phyloP scores from a whole-genome alignment of 2,888 invertebrate genomes.

The Acrobasis consociella region DNA sequence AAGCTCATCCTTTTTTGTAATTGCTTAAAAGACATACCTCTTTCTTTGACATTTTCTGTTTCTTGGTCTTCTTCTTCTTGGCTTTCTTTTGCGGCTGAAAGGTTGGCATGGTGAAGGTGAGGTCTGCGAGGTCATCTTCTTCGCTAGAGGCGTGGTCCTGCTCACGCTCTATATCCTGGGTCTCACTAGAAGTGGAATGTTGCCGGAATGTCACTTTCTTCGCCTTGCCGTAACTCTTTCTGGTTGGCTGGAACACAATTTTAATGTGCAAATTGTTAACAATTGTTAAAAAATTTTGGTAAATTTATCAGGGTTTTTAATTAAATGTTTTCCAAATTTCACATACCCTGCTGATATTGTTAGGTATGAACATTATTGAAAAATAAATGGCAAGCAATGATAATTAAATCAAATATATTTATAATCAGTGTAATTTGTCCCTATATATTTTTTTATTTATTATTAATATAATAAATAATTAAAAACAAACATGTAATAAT shows the following conservation, averaged over 20 bases:
- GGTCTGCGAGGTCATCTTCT: constrained; percentile 61
- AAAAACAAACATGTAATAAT: no score
- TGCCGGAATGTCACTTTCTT: constrained; percentile 67
- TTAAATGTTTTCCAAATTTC: no score
- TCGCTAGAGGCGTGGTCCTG: constrained; percentile 45
- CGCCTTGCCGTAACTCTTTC: constrained; percentile 71
- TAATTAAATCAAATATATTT: no score
- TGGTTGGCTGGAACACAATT: constrained; percentile 53
- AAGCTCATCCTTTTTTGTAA: background rate
- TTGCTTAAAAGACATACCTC: constrained; percentile 53
- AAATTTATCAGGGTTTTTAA: background rate
- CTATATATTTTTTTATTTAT: no score
- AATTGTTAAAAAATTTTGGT: background rate
- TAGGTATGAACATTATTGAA: no score
- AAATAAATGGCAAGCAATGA: no score
- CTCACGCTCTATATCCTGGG: constrained; percentile 31
- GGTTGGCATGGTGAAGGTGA: constrained; percentile 61
- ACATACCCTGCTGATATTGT: no score
- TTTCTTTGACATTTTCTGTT: constrained; percentile 63
- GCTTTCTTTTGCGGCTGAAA: constrained; percentile 51
- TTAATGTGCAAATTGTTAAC: background rate
- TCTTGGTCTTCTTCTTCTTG: constrained; percentile 52
- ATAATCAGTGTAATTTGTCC: no score
- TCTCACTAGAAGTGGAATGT: constrained; percentile 47
- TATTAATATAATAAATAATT: no score